These are phyloP conservation scores for Ursus arctos DNA, from an alignment of 2,113 vertebrate genomes.

Conservation along the genomic window DNA sequence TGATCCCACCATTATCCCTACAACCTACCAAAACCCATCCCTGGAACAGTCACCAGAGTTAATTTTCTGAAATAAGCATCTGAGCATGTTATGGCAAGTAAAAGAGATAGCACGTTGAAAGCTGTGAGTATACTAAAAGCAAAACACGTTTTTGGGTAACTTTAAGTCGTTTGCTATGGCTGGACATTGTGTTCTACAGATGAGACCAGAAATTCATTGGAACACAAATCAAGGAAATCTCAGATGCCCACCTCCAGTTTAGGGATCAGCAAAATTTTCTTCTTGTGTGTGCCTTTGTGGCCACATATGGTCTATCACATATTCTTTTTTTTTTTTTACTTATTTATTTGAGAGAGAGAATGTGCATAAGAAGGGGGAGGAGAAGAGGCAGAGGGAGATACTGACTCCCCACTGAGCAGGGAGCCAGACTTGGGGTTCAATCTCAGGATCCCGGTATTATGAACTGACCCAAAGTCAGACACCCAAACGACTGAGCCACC, in stretches of 20 bases:
- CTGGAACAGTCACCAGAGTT: not conserved
- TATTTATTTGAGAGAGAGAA: not conserved
- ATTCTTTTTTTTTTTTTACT: not conserved
- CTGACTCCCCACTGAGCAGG: not conserved
- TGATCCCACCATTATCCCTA: too few relatives aligned
- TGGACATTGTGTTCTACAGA: not conserved
- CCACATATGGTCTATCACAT: not conserved
- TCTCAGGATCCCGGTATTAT: not conserved
- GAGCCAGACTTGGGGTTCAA: not conserved
- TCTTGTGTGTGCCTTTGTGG: not conserved
- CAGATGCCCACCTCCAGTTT: not conserved
- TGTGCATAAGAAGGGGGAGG: not conserved
- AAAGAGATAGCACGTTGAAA: not conserved
- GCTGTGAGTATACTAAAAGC: not conserved
- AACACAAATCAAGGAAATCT: not conserved
- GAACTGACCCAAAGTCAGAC: not conserved
- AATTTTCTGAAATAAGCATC: constrained; percentile 6
- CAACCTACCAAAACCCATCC: not conserved
- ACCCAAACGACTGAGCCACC: not conserved
- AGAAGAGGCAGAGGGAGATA: not conserved
- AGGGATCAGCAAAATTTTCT: not conserved
- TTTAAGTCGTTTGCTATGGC: not conserved
- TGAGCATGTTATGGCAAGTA: not conserved
- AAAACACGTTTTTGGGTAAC: not conserved
- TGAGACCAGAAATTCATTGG: not conserved